Evolutionary conservation across 2,113 vertebrate genomes (phyloP).

Genomic region (Apteryx owenii): DNA sequence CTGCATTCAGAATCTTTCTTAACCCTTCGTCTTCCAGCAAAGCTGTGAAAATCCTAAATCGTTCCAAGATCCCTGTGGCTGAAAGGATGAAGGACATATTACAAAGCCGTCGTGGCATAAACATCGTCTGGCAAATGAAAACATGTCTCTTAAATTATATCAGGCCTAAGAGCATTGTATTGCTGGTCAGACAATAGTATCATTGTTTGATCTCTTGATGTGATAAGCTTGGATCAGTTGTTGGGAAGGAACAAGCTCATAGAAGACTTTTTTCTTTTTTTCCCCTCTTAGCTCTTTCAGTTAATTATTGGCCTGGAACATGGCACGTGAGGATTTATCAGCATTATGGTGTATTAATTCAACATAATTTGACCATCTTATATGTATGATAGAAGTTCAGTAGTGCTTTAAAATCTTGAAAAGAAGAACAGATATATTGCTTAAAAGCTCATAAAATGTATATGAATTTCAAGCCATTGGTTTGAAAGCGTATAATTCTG

Average conservation of each 20-base stretch:
- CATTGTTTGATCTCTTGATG: neutral
- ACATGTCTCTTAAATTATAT: neutral
- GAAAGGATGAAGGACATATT: neutral
- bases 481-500: too few species aligned
- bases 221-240: neutral
- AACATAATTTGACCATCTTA: neutral
- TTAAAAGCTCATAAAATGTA: neutral
- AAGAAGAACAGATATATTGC: neutral
- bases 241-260: neutral
- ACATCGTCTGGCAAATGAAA: neutral
- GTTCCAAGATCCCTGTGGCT: accelerated
- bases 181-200: neutral
- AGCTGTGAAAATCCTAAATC: neutral
- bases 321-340: neutral
- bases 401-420: too few species aligned
- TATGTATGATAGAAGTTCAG: neutral
- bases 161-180: neutral
- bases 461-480: too few species aligned
- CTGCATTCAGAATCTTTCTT: slow-evolving; percentile 31
- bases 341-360: neutral
- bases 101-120: neutral
- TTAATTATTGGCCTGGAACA: neutral
- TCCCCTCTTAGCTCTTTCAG: neutral
- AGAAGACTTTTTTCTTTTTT: neutral
- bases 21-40: slow-evolving; percentile 19